These are phyloP conservation scores for Thera britannica DNA, from an alignment of 2,888 invertebrate genomes.

Conservation along the genomic window DNA sequence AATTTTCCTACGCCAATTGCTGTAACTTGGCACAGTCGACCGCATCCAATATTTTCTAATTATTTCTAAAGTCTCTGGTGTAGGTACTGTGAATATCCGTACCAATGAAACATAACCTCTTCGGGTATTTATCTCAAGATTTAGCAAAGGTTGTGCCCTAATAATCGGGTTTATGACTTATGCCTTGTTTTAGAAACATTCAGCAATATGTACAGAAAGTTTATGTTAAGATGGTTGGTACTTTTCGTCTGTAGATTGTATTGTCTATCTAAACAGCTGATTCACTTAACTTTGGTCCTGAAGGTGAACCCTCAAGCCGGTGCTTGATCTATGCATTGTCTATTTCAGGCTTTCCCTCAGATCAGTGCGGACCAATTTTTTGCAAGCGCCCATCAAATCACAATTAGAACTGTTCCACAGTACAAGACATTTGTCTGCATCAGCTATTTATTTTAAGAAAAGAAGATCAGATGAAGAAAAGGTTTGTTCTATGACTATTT, in stretches of 20 bases:
- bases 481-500: conserved; percentile 63
- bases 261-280: conserved; percentile 2
- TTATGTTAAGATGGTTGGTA: conserved; percentile 65
- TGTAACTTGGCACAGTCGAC: too few species aligned
- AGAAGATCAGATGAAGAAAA: conserved; percentile 86
- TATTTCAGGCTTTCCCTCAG: conserved; percentile 62
- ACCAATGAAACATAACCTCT: conserved; percentile 16
- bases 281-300: conserved; percentile 16
- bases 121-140: neutral
- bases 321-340: neutral
- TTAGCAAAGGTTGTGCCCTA: neutral
- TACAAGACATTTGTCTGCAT: conserved; percentile 59
- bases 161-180: conserved; percentile 13
- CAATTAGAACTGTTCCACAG: conserved; percentile 41
- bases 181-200: conserved; percentile 10
- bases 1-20: too few species aligned
- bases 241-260: neutral
- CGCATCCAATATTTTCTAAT: neutral
- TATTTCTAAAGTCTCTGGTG: neutral
- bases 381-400: conserved; percentile 47
- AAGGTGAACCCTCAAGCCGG: neutral
- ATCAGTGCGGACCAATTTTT: conserved; percentile 53
- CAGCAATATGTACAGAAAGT: conserved; percentile 64
- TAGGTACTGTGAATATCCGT: conserved; percentile 1
- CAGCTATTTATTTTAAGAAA: conserved; percentile 80